phyloP scores from a whole-genome alignment of 2,888 invertebrate genomes.

The Ormyrus pomaceus region DNA sequence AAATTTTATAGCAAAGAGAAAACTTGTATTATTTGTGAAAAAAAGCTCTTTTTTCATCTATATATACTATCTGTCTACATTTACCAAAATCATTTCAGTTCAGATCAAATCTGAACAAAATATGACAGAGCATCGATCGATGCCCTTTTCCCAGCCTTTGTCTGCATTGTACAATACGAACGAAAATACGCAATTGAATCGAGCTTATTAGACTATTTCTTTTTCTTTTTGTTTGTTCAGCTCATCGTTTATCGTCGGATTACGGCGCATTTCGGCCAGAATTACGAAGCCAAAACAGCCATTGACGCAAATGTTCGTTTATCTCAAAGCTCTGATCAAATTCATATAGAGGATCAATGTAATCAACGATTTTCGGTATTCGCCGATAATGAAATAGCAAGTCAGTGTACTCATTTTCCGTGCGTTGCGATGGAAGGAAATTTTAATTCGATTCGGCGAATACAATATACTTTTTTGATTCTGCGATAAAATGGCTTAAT shows the following conservation, averaged over 20 bases:
- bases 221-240: neutral
- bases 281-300: neutral
- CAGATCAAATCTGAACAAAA: slow-evolving; percentile 19
- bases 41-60: neutral
- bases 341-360: neutral
- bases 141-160: slow-evolving; percentile 5
- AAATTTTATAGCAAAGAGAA: slow-evolving; percentile 30
- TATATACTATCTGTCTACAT: too few species aligned
- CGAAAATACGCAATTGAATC: neutral
- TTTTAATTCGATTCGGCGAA: too few species aligned
- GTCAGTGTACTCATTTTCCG: neutral
- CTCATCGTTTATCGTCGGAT: slow-evolving; percentile 12
- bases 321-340: neutral
- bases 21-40: slow-evolving; percentile 28
- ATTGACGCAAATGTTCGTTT: neutral
- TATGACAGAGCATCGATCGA: neutral
- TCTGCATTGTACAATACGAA: neutral
- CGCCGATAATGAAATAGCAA: neutral
- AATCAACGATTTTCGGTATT: neutral
- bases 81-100: neutral
- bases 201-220: neutral
- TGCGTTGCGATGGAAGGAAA: neutral
- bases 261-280: neutral
- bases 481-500: neutral
- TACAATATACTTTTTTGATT: too few species aligned